phyloP scores from a whole-genome alignment of 2,888 invertebrate genomes.

The Zaprionus obscuricornis region DNA sequence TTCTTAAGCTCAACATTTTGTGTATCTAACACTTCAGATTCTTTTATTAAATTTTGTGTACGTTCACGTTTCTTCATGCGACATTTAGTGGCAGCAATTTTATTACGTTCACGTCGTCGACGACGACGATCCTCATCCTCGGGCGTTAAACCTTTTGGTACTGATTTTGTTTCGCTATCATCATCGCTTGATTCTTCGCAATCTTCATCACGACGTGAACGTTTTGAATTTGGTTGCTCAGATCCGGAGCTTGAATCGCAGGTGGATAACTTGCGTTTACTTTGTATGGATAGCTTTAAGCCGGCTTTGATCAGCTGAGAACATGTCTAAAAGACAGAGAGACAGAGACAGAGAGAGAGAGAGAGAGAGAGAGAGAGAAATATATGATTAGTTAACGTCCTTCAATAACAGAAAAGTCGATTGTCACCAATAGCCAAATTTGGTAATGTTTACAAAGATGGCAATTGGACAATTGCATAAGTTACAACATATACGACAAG shows the following conservation, averaged over 20 bases:
- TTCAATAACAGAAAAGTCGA: slow-evolving; percentile 62
- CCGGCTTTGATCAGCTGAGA: slow-evolving; percentile 96
- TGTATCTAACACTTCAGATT: slow-evolving; percentile 92
- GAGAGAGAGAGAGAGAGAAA: slow-evolving; percentile 6
- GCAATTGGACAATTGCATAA: slow-evolving; percentile 1
- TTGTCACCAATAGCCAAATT: slow-evolving; percentile 82
- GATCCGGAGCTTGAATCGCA: slow-evolving; percentile 85
- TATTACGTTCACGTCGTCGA: slow-evolving; percentile 94
- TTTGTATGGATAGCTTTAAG: slow-evolving; percentile 94
- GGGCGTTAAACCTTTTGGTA: slow-evolving; percentile 87
- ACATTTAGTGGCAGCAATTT: slow-evolving; percentile 97
- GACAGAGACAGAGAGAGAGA: slow-evolving; percentile 1
- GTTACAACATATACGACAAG: slow-evolving; percentile 42
- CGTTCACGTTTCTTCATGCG: slow-evolving; percentile 96
- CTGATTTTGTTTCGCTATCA: slow-evolving; percentile 85
- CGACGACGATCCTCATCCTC: slow-evolving; percentile 95
- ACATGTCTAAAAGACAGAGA: slow-evolving; percentile 87
- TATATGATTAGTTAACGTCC: slow-evolving; percentile 29
- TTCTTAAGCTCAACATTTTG: slow-evolving; percentile 93
- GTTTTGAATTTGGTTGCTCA: slow-evolving; percentile 84
- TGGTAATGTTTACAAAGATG: slow-evolving; percentile 32
- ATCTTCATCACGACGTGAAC: slow-evolving; percentile 82
- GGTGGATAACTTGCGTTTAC: slow-evolving; percentile 91
- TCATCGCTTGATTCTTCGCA: slow-evolving; percentile 84
- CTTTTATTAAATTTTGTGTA: slow-evolving; percentile 92